Base-by-base conservation (phyloP, 2,113 vertebrate genomes). In the Dicerorhinus sumatrensis region DNA sequence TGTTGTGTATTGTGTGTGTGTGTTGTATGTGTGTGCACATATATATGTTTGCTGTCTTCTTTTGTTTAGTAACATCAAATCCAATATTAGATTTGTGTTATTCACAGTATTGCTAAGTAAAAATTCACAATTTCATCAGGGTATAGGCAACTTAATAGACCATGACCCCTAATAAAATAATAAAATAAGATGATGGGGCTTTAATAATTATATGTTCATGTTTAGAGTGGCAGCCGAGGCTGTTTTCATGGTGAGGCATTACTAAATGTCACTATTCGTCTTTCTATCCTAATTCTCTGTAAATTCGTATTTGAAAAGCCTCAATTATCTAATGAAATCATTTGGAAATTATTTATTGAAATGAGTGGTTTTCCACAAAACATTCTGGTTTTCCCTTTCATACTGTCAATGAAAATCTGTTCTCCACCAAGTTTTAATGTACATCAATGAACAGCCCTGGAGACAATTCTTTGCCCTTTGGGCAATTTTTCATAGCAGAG, bases 261-360 rank as follows among this genome's bases (percentile, higher is more conserved):
- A 96, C 8, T 36, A 82, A 94, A 94, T 98, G 73, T 76, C 90
- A 96, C 16, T 92, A 73, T 93, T 94, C 36, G 0, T 92, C 51
- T 48, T 92, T 98, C 96, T 96, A 48, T 63, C 56, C 87, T 70
- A 89, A 97, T 58, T n/a, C 75, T 97, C 89, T 98, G 6, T 94
- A 95, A 97, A 89, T 58, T 94, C 8, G 58, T 96, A 70, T 9
- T 8, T 97, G 95, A 94, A 98, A 97, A 86, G 8, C 87, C 88
- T 63, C 96, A 91, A 96, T 98, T 97, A 97, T 94, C 89, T 96
- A 96, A 97, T 97, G 60, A 98, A 98, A 97, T 98, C 63, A 98
- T 67, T 63, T 96, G 79, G 72, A 97, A 98, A 94, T 97, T 97
- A 76, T 96, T 98, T 95, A 96, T 96, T 96, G 39, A 98, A 98